Percentiles rank a stretch among this genome's conserved stretches.
Conservation (phyloP, 2,888 invertebrate species). For the Erebia epiphron region DNA sequence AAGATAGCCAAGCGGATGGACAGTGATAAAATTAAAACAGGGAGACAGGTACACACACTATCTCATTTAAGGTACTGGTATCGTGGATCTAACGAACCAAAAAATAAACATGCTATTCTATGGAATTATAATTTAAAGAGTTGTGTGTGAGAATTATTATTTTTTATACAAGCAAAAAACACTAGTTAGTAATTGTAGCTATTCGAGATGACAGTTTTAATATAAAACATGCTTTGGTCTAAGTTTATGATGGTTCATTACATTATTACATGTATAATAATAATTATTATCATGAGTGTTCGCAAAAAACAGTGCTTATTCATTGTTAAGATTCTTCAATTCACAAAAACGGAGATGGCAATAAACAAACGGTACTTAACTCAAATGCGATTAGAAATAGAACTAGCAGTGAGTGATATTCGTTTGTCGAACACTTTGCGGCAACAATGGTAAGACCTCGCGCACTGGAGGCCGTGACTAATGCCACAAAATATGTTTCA, state of each 20-base stretch:
- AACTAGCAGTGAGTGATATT: constrained; percentile 59
- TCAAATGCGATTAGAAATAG: constrained; percentile 69
- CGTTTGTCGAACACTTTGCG: constrained; percentile 66
- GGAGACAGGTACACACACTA: too few relatives aligned
- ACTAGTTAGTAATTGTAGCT: not conserved
- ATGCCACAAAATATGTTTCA: constrained; percentile 65
- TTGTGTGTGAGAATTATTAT: not conserved
- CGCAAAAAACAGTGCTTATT: constrained; percentile 59
- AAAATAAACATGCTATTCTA: too few relatives aligned
- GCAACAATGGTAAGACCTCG: constrained; percentile 66
- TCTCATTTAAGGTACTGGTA: too few relatives aligned
- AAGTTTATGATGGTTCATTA: not conserved
- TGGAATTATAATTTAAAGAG: not conserved
- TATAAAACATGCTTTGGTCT: not conserved
- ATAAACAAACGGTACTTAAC: constrained; percentile 58
- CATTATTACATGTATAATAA: not conserved
- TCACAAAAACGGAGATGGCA: constrained; percentile 63
- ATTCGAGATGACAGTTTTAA: not conserved
- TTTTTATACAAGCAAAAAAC: not conserved
- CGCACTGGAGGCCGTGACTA: constrained; percentile 61
- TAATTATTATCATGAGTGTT: too few relatives aligned
- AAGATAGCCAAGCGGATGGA: too few relatives aligned
- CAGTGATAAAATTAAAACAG: too few relatives aligned
- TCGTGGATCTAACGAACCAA: not conserved
- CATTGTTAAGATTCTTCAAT: constrained; percentile 53